These are phyloP conservation scores for Furcifer pardalis DNA, from an alignment of 2,797 vertebrate genomes.

Conservation along the genomic window DNA sequence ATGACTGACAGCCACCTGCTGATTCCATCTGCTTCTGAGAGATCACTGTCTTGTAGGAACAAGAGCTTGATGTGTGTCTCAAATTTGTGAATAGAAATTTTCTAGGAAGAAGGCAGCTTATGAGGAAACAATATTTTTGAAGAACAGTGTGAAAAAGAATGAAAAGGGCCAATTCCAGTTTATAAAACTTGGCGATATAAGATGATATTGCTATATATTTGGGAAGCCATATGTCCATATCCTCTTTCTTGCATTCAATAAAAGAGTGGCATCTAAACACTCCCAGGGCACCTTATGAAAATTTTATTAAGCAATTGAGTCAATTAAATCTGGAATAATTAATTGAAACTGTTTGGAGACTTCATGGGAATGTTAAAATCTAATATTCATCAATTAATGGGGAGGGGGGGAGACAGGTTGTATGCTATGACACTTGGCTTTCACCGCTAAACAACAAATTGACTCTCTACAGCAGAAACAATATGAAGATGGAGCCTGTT, in stretches of 20 bases:
- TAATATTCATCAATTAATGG: constrained; percentile 11
- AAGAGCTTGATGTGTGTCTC: constrained; percentile 38
- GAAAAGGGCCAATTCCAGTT: constrained; percentile 38
- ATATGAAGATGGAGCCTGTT: constrained; percentile 32
- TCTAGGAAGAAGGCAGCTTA: constrained; percentile 35
- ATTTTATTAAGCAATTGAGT: constrained; percentile 18
- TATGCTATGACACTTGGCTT: constrained; percentile 1
- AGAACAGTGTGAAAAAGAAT: constrained; percentile 56
- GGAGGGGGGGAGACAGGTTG: constrained; percentile 33
- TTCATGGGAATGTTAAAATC: constrained; percentile 17
- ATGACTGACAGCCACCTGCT: not conserved
- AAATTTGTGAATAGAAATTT: constrained; percentile 34
- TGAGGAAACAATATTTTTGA: not conserved
- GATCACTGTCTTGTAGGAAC: constrained; percentile 2
- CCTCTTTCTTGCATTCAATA: constrained; percentile 51
- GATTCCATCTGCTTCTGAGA: constrained; percentile 14
- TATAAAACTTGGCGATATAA: constrained; percentile 48
- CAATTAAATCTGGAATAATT: constrained; percentile 41
- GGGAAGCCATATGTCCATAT: constrained; percentile 28
- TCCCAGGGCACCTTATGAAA: constrained; percentile 38
- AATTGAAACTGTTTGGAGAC: constrained; percentile 37
- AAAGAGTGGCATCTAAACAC: constrained; percentile 49
- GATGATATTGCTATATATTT: constrained; percentile 20
- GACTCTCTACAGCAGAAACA: constrained; percentile 32
- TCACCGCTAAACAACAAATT: constrained; percentile 2